A percentile compares a stretch with the other conserved stretches of the same genome.
phyloP scores from a whole-genome alignment of 2,888 invertebrate genomes.

The Lymantria monacha region DNA sequence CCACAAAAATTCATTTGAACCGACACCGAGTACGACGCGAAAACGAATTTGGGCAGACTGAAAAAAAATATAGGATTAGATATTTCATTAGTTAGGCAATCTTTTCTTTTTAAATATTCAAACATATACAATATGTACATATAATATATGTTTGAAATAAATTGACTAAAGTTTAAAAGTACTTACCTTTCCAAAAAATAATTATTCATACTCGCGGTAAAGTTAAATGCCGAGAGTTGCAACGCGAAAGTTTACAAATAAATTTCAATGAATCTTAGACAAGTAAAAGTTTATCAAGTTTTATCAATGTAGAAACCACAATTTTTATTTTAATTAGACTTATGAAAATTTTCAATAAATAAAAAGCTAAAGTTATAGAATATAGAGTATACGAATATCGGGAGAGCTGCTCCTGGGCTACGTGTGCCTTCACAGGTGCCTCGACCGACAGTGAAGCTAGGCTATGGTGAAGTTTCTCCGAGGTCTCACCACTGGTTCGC shows the following conservation, averaged over 20 bases:
- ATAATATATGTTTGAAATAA: neutral
- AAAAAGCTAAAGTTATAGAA: no score
- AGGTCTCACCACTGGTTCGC: conserved; percentile 31
- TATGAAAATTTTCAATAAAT: no score
- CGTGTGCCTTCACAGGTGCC: conserved; percentile 14
- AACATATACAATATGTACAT: neutral
- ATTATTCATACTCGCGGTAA: conserved; percentile 1
- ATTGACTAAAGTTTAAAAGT: neutral
- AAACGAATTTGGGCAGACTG: neutral
- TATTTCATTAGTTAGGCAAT: neutral
- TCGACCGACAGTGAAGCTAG: conserved; percentile 21
- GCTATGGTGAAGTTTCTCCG: conserved; percentile 28
- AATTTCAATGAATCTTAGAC: neutral
- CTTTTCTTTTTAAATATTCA: neutral
- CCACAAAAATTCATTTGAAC: conserved; percentile 37
- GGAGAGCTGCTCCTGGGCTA: conserved; percentile 10
- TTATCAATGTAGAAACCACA: neutral
- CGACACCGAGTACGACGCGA: conserved; percentile 13
- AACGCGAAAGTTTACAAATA: conserved; percentile 9
- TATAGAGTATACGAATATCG: conserved; percentile 6
- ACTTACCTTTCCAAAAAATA: conserved; percentile 1
- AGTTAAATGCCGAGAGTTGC: conserved; percentile 1
- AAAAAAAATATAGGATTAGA: neutral
- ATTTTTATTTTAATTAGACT: no score
- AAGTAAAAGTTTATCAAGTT: neutral